These are phyloP conservation scores for Enteromius trimaculatus DNA, from an alignment of 2,797 vertebrate genomes.

Conservation along the genomic window DNA sequence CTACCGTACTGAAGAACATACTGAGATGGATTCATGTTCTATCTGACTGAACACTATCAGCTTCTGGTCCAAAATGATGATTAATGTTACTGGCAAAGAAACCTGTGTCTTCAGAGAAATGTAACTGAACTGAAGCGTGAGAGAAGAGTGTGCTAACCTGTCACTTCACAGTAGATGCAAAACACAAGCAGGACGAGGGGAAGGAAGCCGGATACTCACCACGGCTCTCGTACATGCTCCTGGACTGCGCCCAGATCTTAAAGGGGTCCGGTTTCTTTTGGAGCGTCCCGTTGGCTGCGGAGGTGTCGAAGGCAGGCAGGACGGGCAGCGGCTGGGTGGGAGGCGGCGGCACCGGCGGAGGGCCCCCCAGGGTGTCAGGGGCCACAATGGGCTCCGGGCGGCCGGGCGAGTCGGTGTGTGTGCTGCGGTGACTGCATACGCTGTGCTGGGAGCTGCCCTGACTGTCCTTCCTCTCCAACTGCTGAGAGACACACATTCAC, in stretches of 20 bases:
- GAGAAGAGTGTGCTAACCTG: background rate
- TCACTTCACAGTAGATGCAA: background rate
- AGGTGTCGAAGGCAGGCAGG: conserved; percentile 78
- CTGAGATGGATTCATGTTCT: no score
- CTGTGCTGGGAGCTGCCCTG: conserved; percentile 97
- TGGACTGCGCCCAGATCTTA: conserved; percentile 99
- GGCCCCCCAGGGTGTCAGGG: conserved; percentile 25
- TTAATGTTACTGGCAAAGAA: background rate
- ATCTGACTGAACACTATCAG: background rate
- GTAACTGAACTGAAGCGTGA: background rate
- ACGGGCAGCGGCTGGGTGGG: conserved; percentile 81
- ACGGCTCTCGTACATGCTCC: conserved; percentile 99
- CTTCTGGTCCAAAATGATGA: background rate
- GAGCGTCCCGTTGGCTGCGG: conserved; percentile 82
- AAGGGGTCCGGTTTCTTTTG: conserved; percentile 99
- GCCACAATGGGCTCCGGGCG: conserved; percentile 55
- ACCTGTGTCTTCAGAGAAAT: background rate
- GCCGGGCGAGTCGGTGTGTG: conserved; percentile 86
- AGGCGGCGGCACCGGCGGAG: conserved; percentile 70
- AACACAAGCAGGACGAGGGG: background rate
- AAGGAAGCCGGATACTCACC: conserved; percentile 77
- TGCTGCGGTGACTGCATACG: conserved; percentile 91
- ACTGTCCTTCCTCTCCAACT: conserved; percentile 97
- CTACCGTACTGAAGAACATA: no score
- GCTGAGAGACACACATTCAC: conserved; percentile 70